Base-by-base conservation (phyloP, 2,113 vertebrate genomes). In the Xiphophorus couchianus region DNA sequence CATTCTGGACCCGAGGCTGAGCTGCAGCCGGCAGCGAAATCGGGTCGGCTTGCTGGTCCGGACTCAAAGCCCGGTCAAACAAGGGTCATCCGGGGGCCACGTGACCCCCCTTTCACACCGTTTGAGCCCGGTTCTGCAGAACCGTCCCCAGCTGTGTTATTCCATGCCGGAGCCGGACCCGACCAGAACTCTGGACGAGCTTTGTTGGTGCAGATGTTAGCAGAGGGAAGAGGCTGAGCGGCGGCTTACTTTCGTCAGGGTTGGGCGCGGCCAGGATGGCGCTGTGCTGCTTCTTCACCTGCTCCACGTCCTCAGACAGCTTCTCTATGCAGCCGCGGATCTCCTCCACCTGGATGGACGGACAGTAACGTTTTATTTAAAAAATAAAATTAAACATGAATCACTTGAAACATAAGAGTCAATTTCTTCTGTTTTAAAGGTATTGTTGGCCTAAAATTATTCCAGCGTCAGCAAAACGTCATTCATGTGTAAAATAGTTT, bases 221-320 rank as follows among this genome's bases (percentile, higher is more conserved):
- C 28, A n/a, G 65, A 14, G 37, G 6, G 31, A 39, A 7, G 58
- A 28, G 17, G 11, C 58, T 27, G 17, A 22, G 62, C 27, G 44
- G 13, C 3, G 13, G 14, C 96, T 96, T 91, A 97, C 97, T 97
- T 86, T 97, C 97, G 10, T 97, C 97, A 29, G 97, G 97, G 90
- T 98, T 97, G 74, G 97, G 97, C 13, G 96, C 96, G 0, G 97
- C 97, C 84, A 98, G 89, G 89, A 98, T 98, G 92, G 96, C 96
- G 11, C 97, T 98, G 88, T 98, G 97, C 93, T 97, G 96, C 90
- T 98, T 98, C 92, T 98, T 97, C 80, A 98, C 97, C 89, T 96
- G 96, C 81, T 97, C 97, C 93, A 98, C 96, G 2, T 97, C 97
- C 83, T 98, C 97, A 0, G 96, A 97, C 89, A 97, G 94, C 86